phyloP scores from a whole-genome alignment of 2,797 vertebrate genomes.

The Uromys caudimaculatus region DNA sequence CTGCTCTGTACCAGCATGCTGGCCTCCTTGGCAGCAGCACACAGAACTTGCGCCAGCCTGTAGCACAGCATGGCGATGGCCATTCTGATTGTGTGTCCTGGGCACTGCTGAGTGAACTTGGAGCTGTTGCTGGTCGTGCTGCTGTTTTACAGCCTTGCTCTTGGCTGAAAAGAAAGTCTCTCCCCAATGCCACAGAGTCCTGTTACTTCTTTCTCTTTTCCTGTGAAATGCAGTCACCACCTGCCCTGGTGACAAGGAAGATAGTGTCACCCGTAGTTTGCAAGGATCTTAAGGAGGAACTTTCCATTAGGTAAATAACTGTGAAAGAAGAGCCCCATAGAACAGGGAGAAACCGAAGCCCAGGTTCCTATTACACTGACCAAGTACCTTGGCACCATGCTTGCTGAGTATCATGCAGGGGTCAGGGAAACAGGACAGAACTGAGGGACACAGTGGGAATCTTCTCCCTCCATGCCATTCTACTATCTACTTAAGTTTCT shows the following conservation, averaged over 20 bases:
- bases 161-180: background rate
- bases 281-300: constrained; percentile 67
- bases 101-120: background rate
- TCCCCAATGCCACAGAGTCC: background rate
- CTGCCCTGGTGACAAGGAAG: constrained; percentile 48
- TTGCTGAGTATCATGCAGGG: constrained; percentile 33
- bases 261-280: constrained; percentile 35
- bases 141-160: background rate
- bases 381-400: constrained; percentile 37
- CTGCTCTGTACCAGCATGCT: background rate
- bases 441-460: constrained; percentile 64
- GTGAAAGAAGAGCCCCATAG: constrained; percentile 66
- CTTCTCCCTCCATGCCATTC: constrained; percentile 51
- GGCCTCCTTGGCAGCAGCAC: background rate
- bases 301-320: constrained; percentile 79
- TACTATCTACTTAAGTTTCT: constrained; percentile 68
- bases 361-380: constrained; percentile 62
- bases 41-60: background rate
- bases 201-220: background rate
- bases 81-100: background rate
- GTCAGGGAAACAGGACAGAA: constrained; percentile 35
- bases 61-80: accelerated
- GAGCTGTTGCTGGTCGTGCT: background rate
- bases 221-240: background rate
- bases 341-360: constrained; percentile 57